These are phyloP conservation scores for Petromus typicus DNA, from an alignment of 2,113 vertebrate genomes.

Conservation along the genomic window DNA sequence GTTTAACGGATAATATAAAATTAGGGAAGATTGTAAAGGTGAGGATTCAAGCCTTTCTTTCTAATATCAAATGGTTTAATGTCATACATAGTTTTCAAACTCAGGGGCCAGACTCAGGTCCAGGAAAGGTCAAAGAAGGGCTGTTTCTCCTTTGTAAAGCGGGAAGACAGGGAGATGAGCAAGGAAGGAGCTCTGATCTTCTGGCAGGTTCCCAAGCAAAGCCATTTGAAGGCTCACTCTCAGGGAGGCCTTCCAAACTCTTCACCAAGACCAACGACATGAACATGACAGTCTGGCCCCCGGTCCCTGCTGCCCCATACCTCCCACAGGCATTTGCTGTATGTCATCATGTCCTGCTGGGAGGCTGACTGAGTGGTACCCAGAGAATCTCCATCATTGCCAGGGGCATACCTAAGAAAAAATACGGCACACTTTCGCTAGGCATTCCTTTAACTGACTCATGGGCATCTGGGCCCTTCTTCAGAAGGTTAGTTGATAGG, in stretches of 20 bases:
- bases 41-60: not conserved
- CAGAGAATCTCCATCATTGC: not conserved
- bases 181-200: too few species aligned
- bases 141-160: not conserved
- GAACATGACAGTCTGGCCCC: not conserved
- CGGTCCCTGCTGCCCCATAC: rapidly evolving
- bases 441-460: not conserved
- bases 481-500: not conserved
- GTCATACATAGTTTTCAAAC: not conserved
- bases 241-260: not conserved
- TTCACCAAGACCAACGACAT: rapidly evolving
- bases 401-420: not conserved
- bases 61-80: rapidly evolving
- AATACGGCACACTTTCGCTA: rapidly evolving
- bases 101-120: too few species aligned
- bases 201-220: not conserved
- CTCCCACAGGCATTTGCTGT: rapidly evolving
- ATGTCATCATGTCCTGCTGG: rapidly evolving
- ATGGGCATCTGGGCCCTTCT: rapidly evolving
- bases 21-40: rapidly evolving
- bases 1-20: too few species aligned
- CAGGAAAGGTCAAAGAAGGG: not conserved
- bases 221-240: rapidly evolving
- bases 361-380: rapidly evolving
- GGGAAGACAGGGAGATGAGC: rapidly evolving